Conservation (phyloP, 2,888 invertebrate genomes). For the Bembecia ichneumoniformis region DNA sequence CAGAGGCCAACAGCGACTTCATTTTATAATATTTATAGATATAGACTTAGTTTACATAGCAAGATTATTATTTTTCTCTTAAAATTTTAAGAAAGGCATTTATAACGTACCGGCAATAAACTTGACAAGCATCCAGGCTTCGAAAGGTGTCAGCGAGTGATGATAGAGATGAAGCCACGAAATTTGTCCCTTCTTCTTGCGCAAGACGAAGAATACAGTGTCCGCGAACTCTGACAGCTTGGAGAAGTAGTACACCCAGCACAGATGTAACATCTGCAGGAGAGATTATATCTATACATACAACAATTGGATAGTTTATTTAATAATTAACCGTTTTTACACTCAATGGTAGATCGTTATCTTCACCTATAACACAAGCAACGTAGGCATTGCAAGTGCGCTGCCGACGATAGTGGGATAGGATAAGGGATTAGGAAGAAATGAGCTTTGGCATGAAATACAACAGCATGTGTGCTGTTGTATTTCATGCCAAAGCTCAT, state of each 20-base stretch:
- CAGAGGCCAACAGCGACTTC: no score
- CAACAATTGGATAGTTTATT: not conserved
- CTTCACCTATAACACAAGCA: no score
- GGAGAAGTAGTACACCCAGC: slow-evolving; percentile 93
- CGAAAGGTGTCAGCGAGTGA: slow-evolving; percentile 83
- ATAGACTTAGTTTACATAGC: no score
- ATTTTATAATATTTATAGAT: no score
- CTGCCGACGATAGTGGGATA: no score
- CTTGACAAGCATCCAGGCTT: slow-evolving; percentile 84
- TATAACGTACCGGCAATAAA: slow-evolving; percentile 76
- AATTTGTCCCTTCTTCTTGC: slow-evolving; percentile 89
- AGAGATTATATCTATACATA: not conserved
- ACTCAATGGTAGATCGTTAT: not conserved
- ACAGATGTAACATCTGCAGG: slow-evolving; percentile 85
- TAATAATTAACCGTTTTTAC: not conserved
- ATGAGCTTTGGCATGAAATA: no score
- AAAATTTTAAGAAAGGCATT: no score
- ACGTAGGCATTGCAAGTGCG: no score
- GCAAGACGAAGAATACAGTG: slow-evolving; percentile 87
- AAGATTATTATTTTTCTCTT: no score
- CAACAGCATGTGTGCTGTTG: no score
- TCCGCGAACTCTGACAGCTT: slow-evolving; percentile 91
- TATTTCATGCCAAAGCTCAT: no score
- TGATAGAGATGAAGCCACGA: slow-evolving; percentile 89
- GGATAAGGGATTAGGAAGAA: no score